Conservation (phyloP, 2,888 invertebrate genomes). For the Anthoptus insignis region DNA sequence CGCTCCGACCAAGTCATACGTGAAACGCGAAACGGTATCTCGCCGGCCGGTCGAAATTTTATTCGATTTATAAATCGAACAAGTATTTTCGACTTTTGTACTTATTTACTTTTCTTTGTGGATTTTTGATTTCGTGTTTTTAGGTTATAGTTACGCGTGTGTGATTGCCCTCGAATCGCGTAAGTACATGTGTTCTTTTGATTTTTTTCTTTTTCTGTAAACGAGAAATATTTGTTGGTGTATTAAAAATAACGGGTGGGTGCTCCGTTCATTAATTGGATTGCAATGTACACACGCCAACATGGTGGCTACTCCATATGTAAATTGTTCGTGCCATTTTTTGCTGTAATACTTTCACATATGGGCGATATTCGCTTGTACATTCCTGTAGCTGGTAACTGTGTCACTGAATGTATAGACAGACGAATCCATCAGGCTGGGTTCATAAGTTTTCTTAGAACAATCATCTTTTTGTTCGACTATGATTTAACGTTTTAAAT, state of each 20-base stretch:
- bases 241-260: constrained; percentile 27
- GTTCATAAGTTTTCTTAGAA: constrained; percentile 28
- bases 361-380: constrained; percentile 26
- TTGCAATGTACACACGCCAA: constrained; percentile 36
- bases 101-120: constrained; percentile 25
- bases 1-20: constrained; percentile 15
- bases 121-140: constrained; percentile 14
- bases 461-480: constrained; percentile 10
- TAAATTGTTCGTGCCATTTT: constrained; percentile 28
- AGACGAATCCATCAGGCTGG: constrained; percentile 20
- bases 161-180: constrained; percentile 12
- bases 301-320: constrained; percentile 26
- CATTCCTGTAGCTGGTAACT: constrained; percentile 20
- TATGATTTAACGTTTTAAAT: not conserved
- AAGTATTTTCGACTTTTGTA: constrained; percentile 8
- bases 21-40: constrained; percentile 42
- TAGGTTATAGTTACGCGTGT: constrained; percentile 29
- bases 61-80: constrained; percentile 38
- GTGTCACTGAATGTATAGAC: constrained; percentile 34
- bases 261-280: constrained; percentile 33
- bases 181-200: constrained; percentile 19
- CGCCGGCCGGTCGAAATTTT: constrained; percentile 46
- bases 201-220: constrained; percentile 11
- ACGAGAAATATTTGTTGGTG: constrained; percentile 5
- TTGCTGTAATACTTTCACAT: constrained; percentile 22